Evolutionary conservation across 2,113 vertebrate species (phyloP), one percentile per base, ranked within the genome.

Genomic region (Notarius quadriscutis): DNA sequence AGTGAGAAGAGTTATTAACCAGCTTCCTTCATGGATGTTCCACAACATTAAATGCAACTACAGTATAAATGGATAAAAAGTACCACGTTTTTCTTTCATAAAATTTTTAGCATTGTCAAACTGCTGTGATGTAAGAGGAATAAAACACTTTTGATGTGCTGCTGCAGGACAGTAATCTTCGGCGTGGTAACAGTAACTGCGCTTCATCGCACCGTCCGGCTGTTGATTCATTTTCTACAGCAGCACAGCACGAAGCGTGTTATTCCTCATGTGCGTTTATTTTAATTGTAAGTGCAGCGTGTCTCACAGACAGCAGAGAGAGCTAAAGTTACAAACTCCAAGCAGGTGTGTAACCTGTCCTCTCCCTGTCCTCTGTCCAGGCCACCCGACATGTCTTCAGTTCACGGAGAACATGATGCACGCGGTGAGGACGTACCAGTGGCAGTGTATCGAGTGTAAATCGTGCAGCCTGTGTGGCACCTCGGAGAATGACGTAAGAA

Each of bases 401-500:
- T 99, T 99, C 94, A 99, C 98, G 30, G 95, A 97, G 90, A 99
- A 99, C 94, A 99, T 99, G 98, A 99, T 97, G 20, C 97, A 96
- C 93, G 98, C 98, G 0, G 98, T 99, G 91, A 96, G 95, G 94
- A 99, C 97, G 88, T 99, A 99, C 95, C 97, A 98, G 94, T 99
- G 98, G 98, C 98, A 99, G 93, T 99, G 98, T 94, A 99, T 99
- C 91, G 98, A 99, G 92, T 99, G 98, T 96, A 99, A 99, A 93
- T 99, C 98, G 88, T 99, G 98, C 95, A 98, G 97, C 94, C 94
- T 99, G 90, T 99, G 98, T 84, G 98, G 98, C 89, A 99, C 98
- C 78, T 99, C 98, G 0, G 98, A 99, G 95, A 99, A 99, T 0
- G 98, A 99, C 15, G 98, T 99, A 95, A 93, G 97, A 92, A 78